phyloP scores from a whole-genome alignment of 2,113 vertebrate species.

The Apodemus speciosus region DNA sequence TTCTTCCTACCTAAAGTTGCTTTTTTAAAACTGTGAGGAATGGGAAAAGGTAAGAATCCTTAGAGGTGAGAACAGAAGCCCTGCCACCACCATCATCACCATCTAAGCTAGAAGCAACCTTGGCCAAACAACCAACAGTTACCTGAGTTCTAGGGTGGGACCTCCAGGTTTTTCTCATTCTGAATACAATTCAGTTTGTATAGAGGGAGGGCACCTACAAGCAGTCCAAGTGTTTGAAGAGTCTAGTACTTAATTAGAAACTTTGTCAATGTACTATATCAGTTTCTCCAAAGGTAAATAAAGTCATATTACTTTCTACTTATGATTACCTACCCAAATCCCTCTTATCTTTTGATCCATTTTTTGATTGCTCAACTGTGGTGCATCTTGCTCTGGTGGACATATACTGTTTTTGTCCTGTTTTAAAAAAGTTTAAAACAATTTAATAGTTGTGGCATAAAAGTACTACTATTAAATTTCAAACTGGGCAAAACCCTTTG shows the following conservation, averaged over 20 bases:
- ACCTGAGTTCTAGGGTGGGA: neutral
- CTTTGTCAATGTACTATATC: neutral
- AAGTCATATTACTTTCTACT: conserved; percentile 50
- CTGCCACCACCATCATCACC: neutral
- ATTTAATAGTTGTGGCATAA: conserved; percentile 66
- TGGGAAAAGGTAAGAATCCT: neutral
- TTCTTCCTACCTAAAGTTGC: neutral
- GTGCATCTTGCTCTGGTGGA: conserved; percentile 64
- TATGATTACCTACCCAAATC: conserved; percentile 73
- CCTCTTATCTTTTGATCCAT: conserved; percentile 77
- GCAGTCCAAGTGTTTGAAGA: conserved; percentile 19
- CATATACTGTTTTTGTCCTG: conserved; percentile 72
- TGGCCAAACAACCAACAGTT: neutral
- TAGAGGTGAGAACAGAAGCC: neutral
- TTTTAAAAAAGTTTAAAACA: conserved; percentile 76
- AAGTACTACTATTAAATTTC: conserved; percentile 40
- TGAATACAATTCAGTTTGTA: neutral
- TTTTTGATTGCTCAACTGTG: conserved; percentile 73
- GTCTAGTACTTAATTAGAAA: neutral
- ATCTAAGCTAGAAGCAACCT: neutral
- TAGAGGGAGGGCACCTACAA: neutral
- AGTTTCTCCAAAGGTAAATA: conserved; percentile 50
- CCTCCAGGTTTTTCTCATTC: neutral
- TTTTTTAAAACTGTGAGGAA: neutral
- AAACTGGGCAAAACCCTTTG: conserved; percentile 1